Base-by-base conservation (phyloP, 2,113 vertebrate genomes). In the Recurvirostra avosetta region DNA sequence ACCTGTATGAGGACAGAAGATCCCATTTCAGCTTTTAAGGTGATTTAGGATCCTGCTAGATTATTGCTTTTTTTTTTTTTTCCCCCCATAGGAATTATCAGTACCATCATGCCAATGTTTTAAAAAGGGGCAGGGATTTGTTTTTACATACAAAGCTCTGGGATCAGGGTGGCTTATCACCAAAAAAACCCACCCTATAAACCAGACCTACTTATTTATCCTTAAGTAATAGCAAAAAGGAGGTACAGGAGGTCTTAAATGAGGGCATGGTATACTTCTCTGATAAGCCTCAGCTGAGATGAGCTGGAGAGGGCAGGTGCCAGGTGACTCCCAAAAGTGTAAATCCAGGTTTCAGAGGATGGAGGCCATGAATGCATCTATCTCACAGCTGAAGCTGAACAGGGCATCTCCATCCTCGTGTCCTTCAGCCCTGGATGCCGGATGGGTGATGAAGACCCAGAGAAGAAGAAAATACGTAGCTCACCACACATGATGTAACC, bases 51-150 rank as follows among this genome's bases (percentile, higher is more conserved):
- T 78, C 16, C 32, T 77, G 27, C 12, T 66, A 66, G 11, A 45
- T 66, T 61, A 58, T 32, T 58, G 1, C 3, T 23, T 43, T 36
- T 47, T 47, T 21, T 22, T 47, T 22, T 22, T 47, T 53, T 9
- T 5, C 0, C 3, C 14, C 40, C 5, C 4, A 0, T 4, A 55
- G 18, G 34, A 47, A 53, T 85, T 81, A 58, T 7, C 38, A 25
- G 56, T 26, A 41, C 34, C 20, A 20, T 67, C 13, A 26, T 10
- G 23, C 5, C 15, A 49, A 6, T 23, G 18, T 85, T 82, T 80
- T 45, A 7, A 50, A 65, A 74, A 56, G 8, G 47, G 36, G 2
- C 14, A 67, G 50, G 22, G 18, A 45, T 85, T 81, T 75, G 23
- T 23, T 90, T 92, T 70, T 29, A 26, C 6, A 27, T 8, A 3